These are phyloP conservation scores for Venusia cambrica DNA, from an alignment of 2,888 invertebrate species.

Conservation along the genomic window DNA sequence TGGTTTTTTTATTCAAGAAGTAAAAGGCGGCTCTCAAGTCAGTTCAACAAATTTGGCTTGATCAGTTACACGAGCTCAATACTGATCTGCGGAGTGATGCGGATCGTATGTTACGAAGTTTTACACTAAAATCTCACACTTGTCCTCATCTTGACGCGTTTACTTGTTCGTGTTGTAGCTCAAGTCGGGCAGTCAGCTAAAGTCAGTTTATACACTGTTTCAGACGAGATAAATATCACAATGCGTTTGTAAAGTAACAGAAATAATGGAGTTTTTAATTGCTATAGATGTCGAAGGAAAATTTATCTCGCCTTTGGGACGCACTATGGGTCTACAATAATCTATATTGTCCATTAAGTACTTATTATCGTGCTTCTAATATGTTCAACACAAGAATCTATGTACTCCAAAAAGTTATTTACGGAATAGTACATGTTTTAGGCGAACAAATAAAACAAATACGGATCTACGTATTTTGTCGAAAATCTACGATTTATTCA, in stretches of 20 bases:
- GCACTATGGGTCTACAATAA: slow-evolving; percentile 38
- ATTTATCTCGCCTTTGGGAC: slow-evolving; percentile 23
- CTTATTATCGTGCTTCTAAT: slow-evolving; percentile 42
- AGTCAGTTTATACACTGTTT: slow-evolving; percentile 13
- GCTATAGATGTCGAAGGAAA: too few relatives aligned
- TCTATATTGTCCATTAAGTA: slow-evolving; percentile 34
- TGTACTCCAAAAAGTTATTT: slow-evolving; percentile 55
- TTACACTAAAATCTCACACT: slow-evolving; percentile 57
- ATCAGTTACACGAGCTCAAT: slow-evolving; percentile 59
- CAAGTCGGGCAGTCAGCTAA: slow-evolving; percentile 54
- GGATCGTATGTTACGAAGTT: slow-evolving; percentile 46
- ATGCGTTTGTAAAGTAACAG: slow-evolving; percentile 4
- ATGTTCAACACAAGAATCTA: slow-evolving; percentile 43
- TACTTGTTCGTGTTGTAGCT: slow-evolving; percentile 32
- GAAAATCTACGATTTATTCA: slow-evolving; percentile 75
- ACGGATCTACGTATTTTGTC: slow-evolving; percentile 62
- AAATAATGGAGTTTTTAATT: too few relatives aligned
- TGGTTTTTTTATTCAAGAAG: slow-evolving; percentile 65
- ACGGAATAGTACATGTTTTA: slow-evolving; percentile 56
- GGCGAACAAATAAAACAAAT: slow-evolving; percentile 46
- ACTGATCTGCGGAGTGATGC: slow-evolving; percentile 70
- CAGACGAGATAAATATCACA: slow-evolving; percentile 15
- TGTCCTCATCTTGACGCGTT: slow-evolving; percentile 47
- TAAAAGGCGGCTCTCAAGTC: slow-evolving; percentile 72
- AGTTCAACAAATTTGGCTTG: slow-evolving; percentile 77